phyloP scores from a whole-genome alignment of 2,797 vertebrate species.

The Hyperoplus lanceolatus region DNA sequence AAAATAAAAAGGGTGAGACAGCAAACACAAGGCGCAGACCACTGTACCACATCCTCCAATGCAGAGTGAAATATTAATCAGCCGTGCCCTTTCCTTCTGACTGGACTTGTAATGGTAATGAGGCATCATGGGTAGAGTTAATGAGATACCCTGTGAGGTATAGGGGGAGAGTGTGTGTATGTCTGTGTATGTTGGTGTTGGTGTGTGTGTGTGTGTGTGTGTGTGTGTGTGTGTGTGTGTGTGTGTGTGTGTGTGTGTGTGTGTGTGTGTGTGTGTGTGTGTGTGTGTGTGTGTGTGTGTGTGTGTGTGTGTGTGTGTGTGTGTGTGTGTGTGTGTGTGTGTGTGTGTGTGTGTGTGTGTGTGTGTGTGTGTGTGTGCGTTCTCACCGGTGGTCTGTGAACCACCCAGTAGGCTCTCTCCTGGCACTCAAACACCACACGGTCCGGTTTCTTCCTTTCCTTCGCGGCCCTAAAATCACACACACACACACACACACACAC shows the following conservation, averaged over 20 bases:
- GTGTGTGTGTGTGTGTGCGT: constrained; percentile 27
- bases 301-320: constrained; percentile 26
- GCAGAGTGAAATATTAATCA: constrained; percentile 77
- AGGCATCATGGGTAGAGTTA: constrained; percentile 78
- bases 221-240: constrained; percentile 40
- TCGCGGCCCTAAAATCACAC: constrained; percentile 88
- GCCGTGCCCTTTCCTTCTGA: constrained; percentile 70
- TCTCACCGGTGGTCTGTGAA: constrained; percentile 94
- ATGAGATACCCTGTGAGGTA: constrained; percentile 73
- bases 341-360: constrained; percentile 32
- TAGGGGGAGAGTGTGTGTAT: constrained; percentile 41
- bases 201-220: constrained; percentile 8
- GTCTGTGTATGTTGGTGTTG: constrained; percentile 37
- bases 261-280: constrained; percentile 32
- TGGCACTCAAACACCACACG: constrained; percentile 95
- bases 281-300: constrained; percentile 35
- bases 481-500: constrained; percentile 19
- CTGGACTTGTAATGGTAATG: constrained; percentile 73
- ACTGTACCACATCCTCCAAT: constrained; percentile 33
- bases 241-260: constrained; percentile 12
- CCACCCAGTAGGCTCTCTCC: constrained; percentile 97
- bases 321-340: constrained; percentile 14
- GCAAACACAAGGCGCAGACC: constrained; percentile 21
- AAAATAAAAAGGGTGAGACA: not conserved
- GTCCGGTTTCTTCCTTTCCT: constrained; percentile 95